A percentile compares a stretch with the other conserved stretches of the same genome.
Evolutionary conservation across 2,113 vertebrate species (phyloP).

Genomic region (Myiopsitta monachus): DNA sequence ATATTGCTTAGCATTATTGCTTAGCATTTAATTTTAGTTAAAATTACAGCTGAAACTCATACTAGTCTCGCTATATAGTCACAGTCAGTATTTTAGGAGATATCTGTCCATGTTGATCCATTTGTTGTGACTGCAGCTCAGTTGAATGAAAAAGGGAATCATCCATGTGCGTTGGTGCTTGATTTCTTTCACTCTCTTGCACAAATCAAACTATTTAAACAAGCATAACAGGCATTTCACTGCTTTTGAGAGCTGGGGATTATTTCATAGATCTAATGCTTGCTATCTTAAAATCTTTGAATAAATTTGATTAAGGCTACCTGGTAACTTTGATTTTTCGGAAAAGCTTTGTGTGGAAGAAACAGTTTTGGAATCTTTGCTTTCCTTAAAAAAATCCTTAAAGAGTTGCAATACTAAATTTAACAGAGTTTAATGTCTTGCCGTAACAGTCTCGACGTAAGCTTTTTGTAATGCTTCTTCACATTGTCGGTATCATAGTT

Average conservation of each 20-base stretch:
- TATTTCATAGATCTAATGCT: neutral
- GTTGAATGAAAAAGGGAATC: neutral
- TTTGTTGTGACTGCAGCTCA: neutral
- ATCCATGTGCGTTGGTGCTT: rapidly evolving
- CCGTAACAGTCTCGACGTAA: neutral
- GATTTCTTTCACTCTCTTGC: neutral
- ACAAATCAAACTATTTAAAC: neutral
- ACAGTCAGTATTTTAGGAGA: neutral
- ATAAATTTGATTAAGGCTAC: neutral
- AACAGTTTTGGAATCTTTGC: neutral
- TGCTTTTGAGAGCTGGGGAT: neutral
- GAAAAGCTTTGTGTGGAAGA: neutral
- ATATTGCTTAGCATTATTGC: too few species aligned
- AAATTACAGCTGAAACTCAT: neutral
- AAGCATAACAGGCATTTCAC: neutral
- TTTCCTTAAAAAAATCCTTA: neutral
- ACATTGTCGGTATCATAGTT: neutral
- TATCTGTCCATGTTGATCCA: neutral
- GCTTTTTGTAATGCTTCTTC: neutral
- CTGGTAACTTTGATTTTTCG: neutral
- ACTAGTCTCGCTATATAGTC: neutral
- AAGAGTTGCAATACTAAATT: neutral
- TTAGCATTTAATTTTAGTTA: neutral
- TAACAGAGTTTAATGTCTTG: neutral
- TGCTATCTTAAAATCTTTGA: neutral